Conservation (phyloP, 2,888 invertebrate species). For the Drosophila algonquin region DNA sequence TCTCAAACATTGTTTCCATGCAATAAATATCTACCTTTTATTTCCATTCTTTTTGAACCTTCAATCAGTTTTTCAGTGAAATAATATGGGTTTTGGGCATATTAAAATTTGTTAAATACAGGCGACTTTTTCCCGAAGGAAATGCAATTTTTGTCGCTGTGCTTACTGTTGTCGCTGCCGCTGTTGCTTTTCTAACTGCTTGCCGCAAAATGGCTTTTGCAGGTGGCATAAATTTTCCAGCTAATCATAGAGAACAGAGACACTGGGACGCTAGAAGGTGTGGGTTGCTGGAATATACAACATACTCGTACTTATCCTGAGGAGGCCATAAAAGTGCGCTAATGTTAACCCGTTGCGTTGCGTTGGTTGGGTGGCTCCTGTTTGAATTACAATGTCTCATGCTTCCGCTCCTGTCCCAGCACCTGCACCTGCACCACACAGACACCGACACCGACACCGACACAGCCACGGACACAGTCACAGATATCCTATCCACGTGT, state of each 20-base stretch:
- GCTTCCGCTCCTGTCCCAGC: constrained; percentile 6
- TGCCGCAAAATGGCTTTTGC: constrained; percentile 59
- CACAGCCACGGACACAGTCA: constrained; percentile 10
- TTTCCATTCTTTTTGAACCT: too few relatives aligned
- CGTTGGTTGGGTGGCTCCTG: constrained; percentile 57
- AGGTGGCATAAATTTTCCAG: constrained; percentile 66
- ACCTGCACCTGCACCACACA: background rate
- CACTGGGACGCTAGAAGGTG: constrained; percentile 6
- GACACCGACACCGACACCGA: background rate
- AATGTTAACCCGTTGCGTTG: constrained; percentile 70
- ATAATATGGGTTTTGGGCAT: background rate
- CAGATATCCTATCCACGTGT: constrained; percentile 2
- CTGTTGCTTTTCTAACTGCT: constrained; percentile 15
- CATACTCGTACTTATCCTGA: constrained; percentile 60
- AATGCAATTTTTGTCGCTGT: constrained; percentile 7
- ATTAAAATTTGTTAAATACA: background rate
- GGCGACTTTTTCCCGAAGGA: constrained; percentile 31
- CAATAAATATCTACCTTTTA: too few relatives aligned
- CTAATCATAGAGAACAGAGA: constrained; percentile 59
- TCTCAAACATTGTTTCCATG: too few relatives aligned
- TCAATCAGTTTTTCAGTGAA: too few relatives aligned
- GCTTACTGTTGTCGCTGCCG: constrained; percentile 7
- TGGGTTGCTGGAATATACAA: constrained; percentile 10
- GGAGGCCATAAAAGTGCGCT: constrained; percentile 73
- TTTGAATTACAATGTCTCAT: constrained; percentile 65